Evolutionary conservation across 2,797 vertebrate species (phyloP), one percentile per base, ranked within the genome.

Genomic region (Gallirallus australis): DNA sequence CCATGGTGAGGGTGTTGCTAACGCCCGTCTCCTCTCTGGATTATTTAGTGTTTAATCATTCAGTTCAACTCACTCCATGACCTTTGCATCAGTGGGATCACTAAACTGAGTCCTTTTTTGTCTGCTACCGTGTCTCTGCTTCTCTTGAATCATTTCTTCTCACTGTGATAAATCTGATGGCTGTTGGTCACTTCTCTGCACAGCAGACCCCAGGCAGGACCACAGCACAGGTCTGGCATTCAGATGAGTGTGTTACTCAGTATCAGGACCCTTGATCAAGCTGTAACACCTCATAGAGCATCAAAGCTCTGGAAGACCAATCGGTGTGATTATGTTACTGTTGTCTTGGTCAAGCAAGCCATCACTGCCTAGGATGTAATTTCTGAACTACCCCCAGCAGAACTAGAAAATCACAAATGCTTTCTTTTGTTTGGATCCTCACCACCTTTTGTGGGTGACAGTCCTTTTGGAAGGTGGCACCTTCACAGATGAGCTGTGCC

Each of bases 221-320:
- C 14, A 3, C 0, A 1, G 28, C 14, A 4, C 0, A 1, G 28
- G 57, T 9, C 28, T 57, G 40, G 6, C 15, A 45, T 12, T 48
- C 15, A 40, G 16, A 15, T 48, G 24, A 12, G 3, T 33, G 27
- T 50, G 50, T n/a, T 64, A 12, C 25, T 79, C 10, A 7, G 3
- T 50, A 5, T 0, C 63, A 21, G 15, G 33, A n/a, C 33, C 65
- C 20, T 40, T 48, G 37, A 21, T 16, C 18, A 37, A 31, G 30
- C 23, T 61, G 11, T 78, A n/a, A 52, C 42, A 45, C 54, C n/a
- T 73, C 2, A 3, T 10, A 33, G 18, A 50, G 11, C 15, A 20
- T 61, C 42, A 57, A 48, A 75, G 18, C 13, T 89, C 9, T 73
- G 7, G 20, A 68, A 28, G 50, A 64, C 14, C 27, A 28, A 0